Base-by-base conservation (phyloP, 2,113 vertebrate genomes). In the Hydrolagus affinis region DNA sequence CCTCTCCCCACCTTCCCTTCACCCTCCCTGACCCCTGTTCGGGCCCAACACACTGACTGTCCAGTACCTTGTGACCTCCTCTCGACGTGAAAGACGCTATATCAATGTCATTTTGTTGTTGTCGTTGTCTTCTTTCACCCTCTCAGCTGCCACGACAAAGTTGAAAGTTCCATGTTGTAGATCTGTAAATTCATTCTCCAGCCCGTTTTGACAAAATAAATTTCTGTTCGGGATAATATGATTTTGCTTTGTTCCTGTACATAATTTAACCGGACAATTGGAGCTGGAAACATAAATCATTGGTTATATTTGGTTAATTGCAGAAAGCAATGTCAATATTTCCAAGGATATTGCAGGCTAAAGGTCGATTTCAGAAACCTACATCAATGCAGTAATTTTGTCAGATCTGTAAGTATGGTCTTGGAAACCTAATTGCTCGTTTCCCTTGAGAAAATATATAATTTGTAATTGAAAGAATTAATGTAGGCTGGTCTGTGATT, bases 381-480 rank as follows among this genome's bases (percentile, higher is more conserved):
- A 78, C 21, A 7, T 75, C 8, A 75, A 72, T 56, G 44, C 11
- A 62, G 59, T 64, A 64, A 64, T 80, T 80, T 19, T 32, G 21
- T 66, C 32, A 83, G 78, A 9, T 30, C 25, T 80, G 59, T 25
- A 44, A 44, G 44, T 80, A 12, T 17, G 23, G 19, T 62, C 28
- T 23, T 66, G 21, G 25, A 68, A 66, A 21, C 28, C 15, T 30
- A 32, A 32, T 83, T 66, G 19, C 62, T 66, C 28, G 15, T 66
- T 83, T 28, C 25, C 17, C 14, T 66, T 83, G 78, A 83, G 60
- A 83, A 66, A 83, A 83, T 30, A 11, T n/a, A 68, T 68, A 28
- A 14, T 80, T 80, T 80, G 25, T 66, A 32, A 83, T 83, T 83
- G 78, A 83, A 83, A 66, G 78, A 83, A 11, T 14, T 1, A 80